A percentile compares a stretch with the other conserved stretches of the same genome.
These are phyloP conservation scores for Vesta saturnalis DNA, from an alignment of 2,888 invertebrate species.

Conservation along the genomic window DNA sequence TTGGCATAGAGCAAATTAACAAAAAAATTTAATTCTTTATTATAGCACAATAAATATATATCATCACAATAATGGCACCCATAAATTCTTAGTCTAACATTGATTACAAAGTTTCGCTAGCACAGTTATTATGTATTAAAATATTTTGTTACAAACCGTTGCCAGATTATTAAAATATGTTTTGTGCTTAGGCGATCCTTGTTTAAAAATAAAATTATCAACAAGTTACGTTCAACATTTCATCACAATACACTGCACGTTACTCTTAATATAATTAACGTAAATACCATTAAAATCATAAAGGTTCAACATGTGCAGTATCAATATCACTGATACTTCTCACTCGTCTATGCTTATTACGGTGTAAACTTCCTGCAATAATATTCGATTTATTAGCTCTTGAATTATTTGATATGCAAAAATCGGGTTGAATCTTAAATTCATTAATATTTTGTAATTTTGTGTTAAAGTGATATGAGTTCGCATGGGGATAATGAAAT, in stretches of 20 bases:
- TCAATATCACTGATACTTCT: constrained; percentile 82
- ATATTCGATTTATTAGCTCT: constrained; percentile 53
- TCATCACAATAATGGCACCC: not conserved
- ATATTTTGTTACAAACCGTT: too few relatives aligned
- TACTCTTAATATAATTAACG: not conserved
- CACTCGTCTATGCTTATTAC: constrained; percentile 72
- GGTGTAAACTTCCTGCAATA: constrained; percentile 61
- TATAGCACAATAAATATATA: constrained; percentile 1
- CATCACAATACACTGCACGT: constrained; percentile 7
- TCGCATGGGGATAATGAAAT: constrained; percentile 47
- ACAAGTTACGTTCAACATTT: too few relatives aligned
- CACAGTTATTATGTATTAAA: too few relatives aligned
- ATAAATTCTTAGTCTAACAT: not conserved
- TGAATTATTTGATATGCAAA: constrained; percentile 33
- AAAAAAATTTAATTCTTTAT: not conserved
- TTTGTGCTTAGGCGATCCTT: not conserved
- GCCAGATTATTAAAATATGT: not conserved
- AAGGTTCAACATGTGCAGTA: constrained; percentile 63
- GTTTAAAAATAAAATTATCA: not conserved
- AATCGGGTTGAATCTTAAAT: constrained; percentile 20
- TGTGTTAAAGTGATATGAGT: constrained; percentile 20
- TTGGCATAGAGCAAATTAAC: too few relatives aligned
- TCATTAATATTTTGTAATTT: constrained; percentile 37
- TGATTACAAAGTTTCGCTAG: too few relatives aligned
- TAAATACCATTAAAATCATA: constrained; percentile 27